Conservation (phyloP, 1,140 invertebrate species). For the Macrobrachium nipponense region DNA sequence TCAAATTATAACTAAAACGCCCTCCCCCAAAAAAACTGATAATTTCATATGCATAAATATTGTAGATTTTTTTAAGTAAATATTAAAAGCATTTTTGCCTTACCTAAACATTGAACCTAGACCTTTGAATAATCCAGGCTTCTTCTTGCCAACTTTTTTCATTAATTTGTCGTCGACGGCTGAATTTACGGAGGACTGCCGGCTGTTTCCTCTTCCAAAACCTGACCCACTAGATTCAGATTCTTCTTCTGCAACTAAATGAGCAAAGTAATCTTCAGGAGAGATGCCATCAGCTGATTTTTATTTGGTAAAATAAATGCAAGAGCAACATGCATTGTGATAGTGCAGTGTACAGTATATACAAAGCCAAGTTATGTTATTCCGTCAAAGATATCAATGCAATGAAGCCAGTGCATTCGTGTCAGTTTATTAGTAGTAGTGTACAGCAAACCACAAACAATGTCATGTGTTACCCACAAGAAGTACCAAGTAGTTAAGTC, state of each 20-base stretch:
- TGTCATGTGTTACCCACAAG: slow-evolving; percentile 37
- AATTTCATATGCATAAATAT: too few species aligned
- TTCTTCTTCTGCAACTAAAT: slow-evolving; percentile 69
- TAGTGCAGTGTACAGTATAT: not conserved
- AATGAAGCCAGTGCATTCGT: not conserved
- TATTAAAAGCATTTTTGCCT: slow-evolving; percentile 10
- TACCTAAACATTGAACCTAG: slow-evolving; percentile 84
- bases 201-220: slow-evolving; percentile 76
- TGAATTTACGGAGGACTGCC: slow-evolving; percentile 78
- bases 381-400: not conserved
- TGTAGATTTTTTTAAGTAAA: not conserved
- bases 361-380: not conserved
- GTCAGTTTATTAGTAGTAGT: not conserved
- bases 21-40: too few species aligned
- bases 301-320: not conserved
- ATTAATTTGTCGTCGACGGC: slow-evolving; percentile 75
- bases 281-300: not conserved
- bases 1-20: too few species aligned
- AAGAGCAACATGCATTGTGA: not conserved
- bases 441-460: not conserved
- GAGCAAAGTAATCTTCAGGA: slow-evolving; percentile 17
- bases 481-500: slow-evolving; percentile 4
- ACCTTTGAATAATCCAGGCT: slow-evolving; percentile 79
- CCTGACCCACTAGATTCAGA: slow-evolving; percentile 74
- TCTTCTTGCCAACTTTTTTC: slow-evolving; percentile 74